Percentiles rank a stretch among this genome's conserved stretches.
These are phyloP conservation scores for Amphiprion clarkii DNA, from an alignment of 2,797 vertebrate species.

Conservation along the genomic window DNA sequence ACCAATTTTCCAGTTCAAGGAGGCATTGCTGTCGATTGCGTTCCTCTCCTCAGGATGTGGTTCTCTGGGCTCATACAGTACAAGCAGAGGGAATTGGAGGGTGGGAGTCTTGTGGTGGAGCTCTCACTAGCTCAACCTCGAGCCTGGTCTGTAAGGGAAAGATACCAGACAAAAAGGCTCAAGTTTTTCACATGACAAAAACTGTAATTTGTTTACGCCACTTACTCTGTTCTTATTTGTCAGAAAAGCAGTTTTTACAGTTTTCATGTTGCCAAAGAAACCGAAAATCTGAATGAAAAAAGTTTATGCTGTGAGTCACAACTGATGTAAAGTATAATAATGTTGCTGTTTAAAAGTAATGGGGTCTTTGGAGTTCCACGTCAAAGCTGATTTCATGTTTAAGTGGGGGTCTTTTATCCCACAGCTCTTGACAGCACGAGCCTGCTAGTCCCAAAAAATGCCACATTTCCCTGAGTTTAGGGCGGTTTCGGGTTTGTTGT, in stretches of 20 bases:
- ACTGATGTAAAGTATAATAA: constrained; percentile 60
- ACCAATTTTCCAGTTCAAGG: constrained; percentile 88
- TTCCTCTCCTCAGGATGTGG: constrained; percentile 87
- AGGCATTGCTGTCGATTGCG: constrained; percentile 82
- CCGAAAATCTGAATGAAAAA: constrained; percentile 60
- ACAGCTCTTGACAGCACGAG: constrained; percentile 67
- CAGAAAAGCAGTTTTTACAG: constrained; percentile 38
- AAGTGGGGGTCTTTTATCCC: constrained; percentile 66
- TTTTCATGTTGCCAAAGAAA: constrained; percentile 62
- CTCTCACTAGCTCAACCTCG: constrained; percentile 77
- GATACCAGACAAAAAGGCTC: constrained; percentile 82
- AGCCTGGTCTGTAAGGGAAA: constrained; percentile 80
- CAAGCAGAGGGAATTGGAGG: constrained; percentile 81
- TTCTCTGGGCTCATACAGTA: constrained; percentile 83
- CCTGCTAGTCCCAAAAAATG: constrained; percentile 47
- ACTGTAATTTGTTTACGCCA: constrained; percentile 81
- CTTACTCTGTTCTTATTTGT: constrained; percentile 64
- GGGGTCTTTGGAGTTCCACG: constrained; percentile 59
- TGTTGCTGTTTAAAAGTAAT: constrained; percentile 72
- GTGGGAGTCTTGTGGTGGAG: constrained; percentile 82
- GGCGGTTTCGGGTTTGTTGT: constrained; percentile 71
- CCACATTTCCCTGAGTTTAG: constrained; percentile 63
- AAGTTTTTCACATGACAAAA: constrained; percentile 85
- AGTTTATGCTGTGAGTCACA: constrained; percentile 59
- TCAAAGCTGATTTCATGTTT: constrained; percentile 68